Percentiles rank a stretch among this genome's conserved stretches.
These are phyloP conservation scores for Girardia tigrina DNA, from an alignment of 2,888 invertebrate species.

Conservation along the genomic window DNA sequence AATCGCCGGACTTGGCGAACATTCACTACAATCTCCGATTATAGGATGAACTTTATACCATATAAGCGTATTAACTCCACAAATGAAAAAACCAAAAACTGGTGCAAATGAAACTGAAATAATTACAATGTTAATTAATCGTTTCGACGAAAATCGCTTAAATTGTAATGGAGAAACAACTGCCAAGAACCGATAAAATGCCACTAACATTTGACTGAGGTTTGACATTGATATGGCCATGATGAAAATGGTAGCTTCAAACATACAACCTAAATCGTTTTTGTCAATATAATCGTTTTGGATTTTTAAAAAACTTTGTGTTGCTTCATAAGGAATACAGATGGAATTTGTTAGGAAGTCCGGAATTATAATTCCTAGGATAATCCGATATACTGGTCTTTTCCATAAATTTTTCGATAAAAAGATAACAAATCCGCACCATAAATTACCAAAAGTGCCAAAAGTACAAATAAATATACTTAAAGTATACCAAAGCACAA, in stretches of 20 bases:
- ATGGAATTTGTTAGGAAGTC: neutral
- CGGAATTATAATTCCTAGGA: neutral
- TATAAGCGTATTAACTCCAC: neutral
- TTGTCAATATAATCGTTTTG: neutral
- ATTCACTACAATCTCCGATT: neutral
- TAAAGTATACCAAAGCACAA: neutral
- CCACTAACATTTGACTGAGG: neutral
- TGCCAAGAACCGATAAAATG: neutral
- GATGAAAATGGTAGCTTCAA: neutral
- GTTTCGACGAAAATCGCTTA: neutral
- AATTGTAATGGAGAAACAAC: neutral
- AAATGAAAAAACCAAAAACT: neutral
- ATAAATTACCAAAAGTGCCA: neutral
- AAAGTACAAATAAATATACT: neutral
- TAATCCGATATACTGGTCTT: neutral
- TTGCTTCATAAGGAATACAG: neutral
- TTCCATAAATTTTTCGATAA: neutral
- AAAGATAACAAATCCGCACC: neutral
- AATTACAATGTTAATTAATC: neutral
- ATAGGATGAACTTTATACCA: neutral
- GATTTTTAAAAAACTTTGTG: neutral
- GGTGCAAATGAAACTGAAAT: no score
- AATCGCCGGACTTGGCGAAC: neutral
- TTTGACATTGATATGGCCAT: neutral
- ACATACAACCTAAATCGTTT: conserved; percentile 6